A percentile compares a stretch with the other conserved stretches of the same genome.
These are phyloP conservation scores for Entomyzon cyanotis DNA, from an alignment of 2,113 vertebrate genomes.

Conservation along the genomic window DNA sequence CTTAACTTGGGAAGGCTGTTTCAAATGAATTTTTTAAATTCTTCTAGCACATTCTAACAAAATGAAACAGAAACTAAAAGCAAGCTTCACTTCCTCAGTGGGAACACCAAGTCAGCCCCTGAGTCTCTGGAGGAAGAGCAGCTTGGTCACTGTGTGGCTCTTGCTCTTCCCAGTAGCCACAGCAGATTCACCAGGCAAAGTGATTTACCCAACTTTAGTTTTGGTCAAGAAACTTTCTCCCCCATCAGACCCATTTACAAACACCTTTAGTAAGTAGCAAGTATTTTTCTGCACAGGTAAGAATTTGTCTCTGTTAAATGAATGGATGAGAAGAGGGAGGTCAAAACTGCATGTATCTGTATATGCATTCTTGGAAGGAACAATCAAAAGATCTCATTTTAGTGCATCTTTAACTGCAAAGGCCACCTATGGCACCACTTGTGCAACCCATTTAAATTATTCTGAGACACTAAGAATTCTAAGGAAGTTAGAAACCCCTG, in stretches of 20 bases:
- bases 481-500: not conserved
- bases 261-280: not conserved
- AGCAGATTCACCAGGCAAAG: not conserved
- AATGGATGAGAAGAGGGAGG: not conserved
- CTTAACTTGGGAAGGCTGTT: not conserved
- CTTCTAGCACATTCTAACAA: not conserved
- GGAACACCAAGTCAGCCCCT: not conserved
- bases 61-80: not conserved
- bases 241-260: not conserved
- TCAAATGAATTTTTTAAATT: not conserved
- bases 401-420: not conserved
- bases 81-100: accelerated
- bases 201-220: not conserved
- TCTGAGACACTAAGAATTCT: not conserved
- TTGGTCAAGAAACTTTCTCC: not conserved
- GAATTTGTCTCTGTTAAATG: not conserved
- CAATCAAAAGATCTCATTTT: not conserved
- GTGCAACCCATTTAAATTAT: not conserved
- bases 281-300: not conserved
- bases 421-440: not conserved
- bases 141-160: not conserved
- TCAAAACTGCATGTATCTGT: accelerated
- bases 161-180: not conserved
- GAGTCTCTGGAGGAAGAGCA: not conserved
- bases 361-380: not conserved